Percentiles rank a stretch among this genome's conserved stretches.
These are phyloP conservation scores for Melierax canorus DNA, from an alignment of 2,113 vertebrate species.

Conservation along the genomic window DNA sequence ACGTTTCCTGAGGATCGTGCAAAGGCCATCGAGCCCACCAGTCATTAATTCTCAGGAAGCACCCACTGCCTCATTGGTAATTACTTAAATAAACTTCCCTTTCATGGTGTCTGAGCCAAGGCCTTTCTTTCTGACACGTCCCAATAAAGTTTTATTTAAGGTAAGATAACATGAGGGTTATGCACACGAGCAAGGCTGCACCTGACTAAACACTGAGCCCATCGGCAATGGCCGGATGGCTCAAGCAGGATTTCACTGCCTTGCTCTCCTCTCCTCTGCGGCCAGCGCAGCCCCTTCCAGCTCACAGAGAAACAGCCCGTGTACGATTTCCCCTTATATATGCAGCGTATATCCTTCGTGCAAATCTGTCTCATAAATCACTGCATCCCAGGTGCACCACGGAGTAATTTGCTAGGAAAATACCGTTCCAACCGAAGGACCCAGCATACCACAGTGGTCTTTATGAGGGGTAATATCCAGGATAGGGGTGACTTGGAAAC, in stretches of 20 bases:
- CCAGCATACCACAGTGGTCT: background rate
- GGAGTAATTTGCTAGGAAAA: constrained; percentile 11
- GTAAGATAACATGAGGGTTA: background rate
- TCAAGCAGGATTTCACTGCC: background rate
- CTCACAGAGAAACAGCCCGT: background rate
- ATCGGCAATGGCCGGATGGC: background rate
- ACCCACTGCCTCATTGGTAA: background rate
- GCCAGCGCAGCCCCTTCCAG: background rate
- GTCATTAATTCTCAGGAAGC: constrained; percentile 12
- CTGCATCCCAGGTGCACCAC: background rate
- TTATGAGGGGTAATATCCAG: background rate
- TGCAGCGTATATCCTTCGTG: background rate
- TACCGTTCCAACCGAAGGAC: background rate
- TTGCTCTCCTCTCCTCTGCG: background rate
- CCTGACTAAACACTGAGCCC: constrained; percentile 37
- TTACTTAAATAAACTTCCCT: constrained; percentile 47
- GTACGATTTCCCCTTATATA: background rate
- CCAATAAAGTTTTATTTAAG: background rate
- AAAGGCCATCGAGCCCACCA: background rate
- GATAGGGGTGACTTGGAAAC: background rate
- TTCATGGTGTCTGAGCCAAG: background rate
- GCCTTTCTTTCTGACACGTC: background rate
- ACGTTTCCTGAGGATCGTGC: background rate
- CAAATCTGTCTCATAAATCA: constrained; percentile 29
- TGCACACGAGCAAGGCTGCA: background rate